These are phyloP conservation scores for Cremastinae sp. DNA, from an alignment of 2,888 invertebrate genomes.

Conservation along the genomic window DNA sequence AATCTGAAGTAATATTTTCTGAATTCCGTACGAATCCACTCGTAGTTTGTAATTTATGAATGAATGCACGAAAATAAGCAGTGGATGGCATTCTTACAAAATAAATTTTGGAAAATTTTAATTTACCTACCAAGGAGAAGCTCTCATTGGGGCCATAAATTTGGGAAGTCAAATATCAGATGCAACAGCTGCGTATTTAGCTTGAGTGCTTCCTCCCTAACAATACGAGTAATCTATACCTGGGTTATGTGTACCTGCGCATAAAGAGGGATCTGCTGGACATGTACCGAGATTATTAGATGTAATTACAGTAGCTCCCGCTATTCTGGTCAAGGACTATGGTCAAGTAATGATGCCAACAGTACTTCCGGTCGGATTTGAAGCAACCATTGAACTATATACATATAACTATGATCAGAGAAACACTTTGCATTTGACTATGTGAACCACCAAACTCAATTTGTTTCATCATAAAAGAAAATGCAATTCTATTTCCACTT, in stretches of 20 bases:
- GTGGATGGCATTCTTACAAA: too few species aligned
- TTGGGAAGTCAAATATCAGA: slow-evolving; percentile 9
- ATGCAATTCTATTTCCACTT: too few species aligned
- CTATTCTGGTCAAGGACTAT: slow-evolving; percentile 39
- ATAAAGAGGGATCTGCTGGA: not conserved
- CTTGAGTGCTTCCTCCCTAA: not conserved
- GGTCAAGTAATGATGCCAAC: too few species aligned
- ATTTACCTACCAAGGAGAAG: not conserved
- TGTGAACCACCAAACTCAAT: too few species aligned
- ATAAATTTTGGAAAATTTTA: not conserved
- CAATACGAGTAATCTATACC: not conserved
- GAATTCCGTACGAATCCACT: slow-evolving; percentile 9
- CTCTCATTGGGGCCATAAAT: slow-evolving; percentile 25
- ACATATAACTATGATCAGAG: not conserved
- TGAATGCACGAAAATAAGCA: too few species aligned
- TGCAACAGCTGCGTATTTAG: slow-evolving; percentile 32
- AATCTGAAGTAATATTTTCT: slow-evolving; percentile 37
- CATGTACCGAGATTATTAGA: slow-evolving; percentile 39
- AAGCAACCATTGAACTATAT: too few species aligned
- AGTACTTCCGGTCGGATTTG: too few species aligned
- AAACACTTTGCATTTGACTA: too few species aligned
- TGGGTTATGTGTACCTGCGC: not conserved
- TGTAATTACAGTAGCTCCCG: slow-evolving; percentile 39
- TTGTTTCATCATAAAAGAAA: too few species aligned
- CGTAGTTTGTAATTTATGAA: too few species aligned